These are phyloP conservation scores for Poeciliopsis prolifica DNA, from an alignment of 2,113 vertebrate species.

Conservation along the genomic window DNA sequence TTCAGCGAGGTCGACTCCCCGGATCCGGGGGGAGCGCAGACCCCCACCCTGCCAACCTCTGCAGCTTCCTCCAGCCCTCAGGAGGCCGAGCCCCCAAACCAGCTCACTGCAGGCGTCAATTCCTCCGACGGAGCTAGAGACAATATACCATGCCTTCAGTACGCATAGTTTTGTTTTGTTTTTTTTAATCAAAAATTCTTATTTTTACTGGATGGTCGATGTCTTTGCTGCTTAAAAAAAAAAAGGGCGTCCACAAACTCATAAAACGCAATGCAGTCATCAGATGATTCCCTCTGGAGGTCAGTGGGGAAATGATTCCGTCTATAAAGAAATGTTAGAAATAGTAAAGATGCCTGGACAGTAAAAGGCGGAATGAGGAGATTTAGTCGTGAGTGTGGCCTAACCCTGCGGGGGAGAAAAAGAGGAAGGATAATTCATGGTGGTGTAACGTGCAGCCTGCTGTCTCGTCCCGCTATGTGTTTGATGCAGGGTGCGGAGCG, in stretches of 20 bases:
- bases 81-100: constrained; percentile 76
- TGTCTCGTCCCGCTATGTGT: constrained; percentile 46
- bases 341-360: constrained; percentile 21
- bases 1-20: constrained; percentile 89
- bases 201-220: not conserved
- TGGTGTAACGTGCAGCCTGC: constrained; percentile 13
- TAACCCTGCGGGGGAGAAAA: not conserved
- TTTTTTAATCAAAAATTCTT: not conserved
- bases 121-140: constrained; percentile 91
- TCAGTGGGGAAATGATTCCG: constrained; percentile 2
- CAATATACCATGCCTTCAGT: constrained; percentile 95
- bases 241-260: not conserved
- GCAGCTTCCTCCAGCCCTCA: constrained; percentile 87
- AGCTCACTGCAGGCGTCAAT: constrained; percentile 88
- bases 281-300: not conserved
- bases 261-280: constrained; percentile 1
- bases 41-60: constrained; percentile 83
- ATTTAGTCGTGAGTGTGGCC: constrained; percentile 15
- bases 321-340: constrained; percentile 15
- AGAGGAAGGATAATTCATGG: constrained; percentile 28
- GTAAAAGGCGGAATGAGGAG: not conserved
- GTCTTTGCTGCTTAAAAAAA: not conserved
- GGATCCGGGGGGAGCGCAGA: constrained; percentile 84
- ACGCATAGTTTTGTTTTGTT: constrained; percentile 37
- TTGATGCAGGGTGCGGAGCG: constrained; percentile 89